Percentiles rank a stretch among this genome's conserved stretches.
Conservation (phyloP, 2,888 invertebrate genomes). For the Lasioglossum oenotherae region DNA sequence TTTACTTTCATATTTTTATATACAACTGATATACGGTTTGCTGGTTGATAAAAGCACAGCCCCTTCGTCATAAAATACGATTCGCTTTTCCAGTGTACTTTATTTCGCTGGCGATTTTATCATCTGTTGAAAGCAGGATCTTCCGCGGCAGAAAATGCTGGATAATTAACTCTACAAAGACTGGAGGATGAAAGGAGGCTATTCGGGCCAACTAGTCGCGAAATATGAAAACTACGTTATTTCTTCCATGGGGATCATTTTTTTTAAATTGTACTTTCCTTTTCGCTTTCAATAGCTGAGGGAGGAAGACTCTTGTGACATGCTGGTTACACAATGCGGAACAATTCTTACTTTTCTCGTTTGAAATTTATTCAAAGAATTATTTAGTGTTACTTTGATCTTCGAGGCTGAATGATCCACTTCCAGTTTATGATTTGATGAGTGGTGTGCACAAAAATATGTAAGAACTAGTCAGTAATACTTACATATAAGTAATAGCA, state of each 20-base stretch:
- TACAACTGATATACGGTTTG: neutral
- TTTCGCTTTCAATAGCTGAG: neutral
- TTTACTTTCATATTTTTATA: neutral
- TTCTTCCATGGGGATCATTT: neutral
- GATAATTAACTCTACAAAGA: conserved; percentile 1
- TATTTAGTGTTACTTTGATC: neutral
- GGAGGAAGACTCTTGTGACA: neutral
- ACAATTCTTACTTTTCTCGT: neutral
- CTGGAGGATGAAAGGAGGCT: neutral
- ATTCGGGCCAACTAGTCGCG: neutral
- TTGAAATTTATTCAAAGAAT: neutral
- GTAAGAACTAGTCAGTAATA: no score
- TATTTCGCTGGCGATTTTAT: neutral
- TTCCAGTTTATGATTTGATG: no score
- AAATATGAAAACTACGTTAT: neutral
- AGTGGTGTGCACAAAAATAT: no score
- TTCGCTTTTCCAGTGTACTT: neutral
- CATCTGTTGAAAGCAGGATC: neutral
- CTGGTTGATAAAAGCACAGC: neutral
- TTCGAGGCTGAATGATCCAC: no score
- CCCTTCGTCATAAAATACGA: neutral
- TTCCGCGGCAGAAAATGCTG: neutral
- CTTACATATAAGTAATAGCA: no score
- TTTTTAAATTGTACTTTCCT: neutral
- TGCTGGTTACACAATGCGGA: neutral